Evolutionary conservation across 2,797 vertebrate genomes (phyloP).

Genomic region (Epinephelus awoara): DNA sequence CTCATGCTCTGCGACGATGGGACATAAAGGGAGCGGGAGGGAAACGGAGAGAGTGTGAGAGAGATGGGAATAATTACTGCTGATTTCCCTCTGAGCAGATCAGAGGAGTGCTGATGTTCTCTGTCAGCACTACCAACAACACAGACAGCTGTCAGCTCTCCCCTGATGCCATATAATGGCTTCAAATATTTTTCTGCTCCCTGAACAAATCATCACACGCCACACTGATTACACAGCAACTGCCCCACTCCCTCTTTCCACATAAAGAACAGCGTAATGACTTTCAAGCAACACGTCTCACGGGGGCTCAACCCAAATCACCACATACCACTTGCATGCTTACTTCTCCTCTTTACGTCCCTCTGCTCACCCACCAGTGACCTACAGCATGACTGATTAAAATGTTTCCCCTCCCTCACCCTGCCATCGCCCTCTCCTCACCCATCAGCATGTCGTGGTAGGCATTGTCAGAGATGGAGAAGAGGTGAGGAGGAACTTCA

Average conservation of each 20-base stretch:
- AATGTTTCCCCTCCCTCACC: not conserved
- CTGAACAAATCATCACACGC: constrained; percentile 59
- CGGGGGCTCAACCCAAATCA: constrained; percentile 16
- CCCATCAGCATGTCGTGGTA: constrained; percentile 84
- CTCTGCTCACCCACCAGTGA: not conserved
- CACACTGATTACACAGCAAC: constrained; percentile 47
- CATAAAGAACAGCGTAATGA: constrained; percentile 33
- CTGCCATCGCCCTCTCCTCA: constrained; percentile 34
- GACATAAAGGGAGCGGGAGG: constrained; percentile 18
- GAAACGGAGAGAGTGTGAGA: constrained; percentile 35
- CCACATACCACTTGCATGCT: constrained; percentile 27
- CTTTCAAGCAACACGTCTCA: constrained; percentile 24
- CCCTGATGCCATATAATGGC: constrained; percentile 63
- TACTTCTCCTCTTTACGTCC: not conserved
- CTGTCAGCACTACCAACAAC: constrained; percentile 55
- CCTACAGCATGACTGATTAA: not conserved
- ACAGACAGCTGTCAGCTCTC: constrained; percentile 68
- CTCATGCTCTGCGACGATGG: constrained; percentile 76
- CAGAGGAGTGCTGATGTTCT: constrained; percentile 60
- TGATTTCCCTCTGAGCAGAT: constrained; percentile 70
- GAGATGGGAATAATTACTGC: constrained; percentile 57
- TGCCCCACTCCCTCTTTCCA: constrained; percentile 42
- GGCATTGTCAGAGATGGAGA: constrained; percentile 85
- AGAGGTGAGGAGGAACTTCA: constrained; percentile 84
- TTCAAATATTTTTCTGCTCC: constrained; percentile 61